Base-by-base conservation (phyloP, 2,888 invertebrate genomes). In the Macrophya annulata region DNA sequence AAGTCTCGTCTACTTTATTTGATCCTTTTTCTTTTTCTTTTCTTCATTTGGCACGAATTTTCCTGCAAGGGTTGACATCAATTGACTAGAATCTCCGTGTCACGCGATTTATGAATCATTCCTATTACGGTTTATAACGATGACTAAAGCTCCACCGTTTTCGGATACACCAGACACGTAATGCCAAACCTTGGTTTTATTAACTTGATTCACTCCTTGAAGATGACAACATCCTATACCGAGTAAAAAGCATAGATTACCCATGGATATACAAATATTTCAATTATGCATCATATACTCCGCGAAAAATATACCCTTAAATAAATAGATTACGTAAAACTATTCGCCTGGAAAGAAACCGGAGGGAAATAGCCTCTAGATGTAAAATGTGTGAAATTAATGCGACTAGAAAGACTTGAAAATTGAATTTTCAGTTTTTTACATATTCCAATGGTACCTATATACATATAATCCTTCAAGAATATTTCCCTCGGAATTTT, bases 21-120 rank as follows among this genome's bases (percentile, higher is more conserved):
- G 25, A n/a, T 40, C 43, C 15, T 45, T 17, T 72, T 17, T 71
- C 12, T 40, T 71, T 71, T 37, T 40, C 37, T 71, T 37, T 40
- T 12, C n/a, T 74, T 74, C 45, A 48, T 25, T 76, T 40, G 37
- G 25, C 37, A 48, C 76, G 48, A 76, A 43, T 76, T 76, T 76
- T 76, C 76, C 76, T 15, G n/a, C 12, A 76, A 48, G n/a, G 31
- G 25, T 48, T 76, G 76, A 76, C 45, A 45, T 76, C 76, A 25
- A 48, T 76, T 15, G 76, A 43, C 48, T 25, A 25, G 48, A 48
- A 76, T 76, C 48, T 48, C 48, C 48, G 25, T 48, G 48, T n/a
- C 31, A 76, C 76, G 48, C 31, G 76, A 76, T 76, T 76, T 48
- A 25, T 76, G 76, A 76, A 48, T 76, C 76, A 76, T 25, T 76